Conservation (phyloP, 53 echinoderm and acorn worm genomes). For the Stichopus horrens region DNA sequence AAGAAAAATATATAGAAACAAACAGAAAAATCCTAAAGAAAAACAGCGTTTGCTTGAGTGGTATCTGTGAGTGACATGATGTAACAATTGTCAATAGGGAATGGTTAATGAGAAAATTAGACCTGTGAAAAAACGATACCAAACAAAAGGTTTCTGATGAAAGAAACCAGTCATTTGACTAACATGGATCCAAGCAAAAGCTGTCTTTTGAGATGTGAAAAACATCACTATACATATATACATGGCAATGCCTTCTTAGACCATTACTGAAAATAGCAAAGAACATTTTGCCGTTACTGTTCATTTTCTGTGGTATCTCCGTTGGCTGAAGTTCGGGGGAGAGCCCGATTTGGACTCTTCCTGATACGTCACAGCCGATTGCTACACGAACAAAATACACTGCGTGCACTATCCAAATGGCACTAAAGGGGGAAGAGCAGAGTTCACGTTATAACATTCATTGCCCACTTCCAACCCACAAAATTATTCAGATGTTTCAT, state of each 20-base stretch:
- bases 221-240: background rate
- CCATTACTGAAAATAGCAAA: constrained; percentile 47
- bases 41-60: constrained; percentile 49
- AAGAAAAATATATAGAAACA: background rate
- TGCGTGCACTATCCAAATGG: constrained; percentile 94
- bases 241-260: constrained; percentile 37
- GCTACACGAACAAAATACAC: constrained; percentile 94
- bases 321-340: constrained; percentile 47
- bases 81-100: constrained; percentile 4
- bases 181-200: constrained; percentile 28
- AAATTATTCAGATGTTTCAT: constrained; percentile 19
- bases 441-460: constrained; percentile 69
- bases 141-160: background rate
- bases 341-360: constrained; percentile 52
- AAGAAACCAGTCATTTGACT: constrained; percentile 21
- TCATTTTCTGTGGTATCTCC: constrained; percentile 46
- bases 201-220: constrained; percentile 28
- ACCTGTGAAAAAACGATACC: constrained; percentile 42
- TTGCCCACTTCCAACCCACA: constrained; percentile 51
- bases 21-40: constrained; percentile 29
- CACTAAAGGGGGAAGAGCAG: constrained; percentile 78
- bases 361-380: constrained; percentile 86
- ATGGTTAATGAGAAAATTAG: constrained; percentile 26
- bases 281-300: constrained; percentile 50
- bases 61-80: constrained; percentile 7